Conservation (phyloP, 2,888 invertebrate genomes). For the Sicus ferrugineus region DNA sequence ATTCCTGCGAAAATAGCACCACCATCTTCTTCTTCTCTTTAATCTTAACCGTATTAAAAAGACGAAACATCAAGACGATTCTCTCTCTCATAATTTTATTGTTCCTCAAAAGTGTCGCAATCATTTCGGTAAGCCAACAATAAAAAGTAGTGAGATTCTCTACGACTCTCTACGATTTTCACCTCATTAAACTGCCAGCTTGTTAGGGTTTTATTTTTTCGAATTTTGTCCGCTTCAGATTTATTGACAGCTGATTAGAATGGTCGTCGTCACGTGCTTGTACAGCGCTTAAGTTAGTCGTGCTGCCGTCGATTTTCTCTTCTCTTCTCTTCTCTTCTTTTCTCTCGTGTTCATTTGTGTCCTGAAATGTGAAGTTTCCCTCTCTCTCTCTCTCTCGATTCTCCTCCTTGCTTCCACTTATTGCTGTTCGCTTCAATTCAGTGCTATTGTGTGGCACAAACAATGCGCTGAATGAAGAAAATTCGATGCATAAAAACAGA, state of each 20-base stretch:
- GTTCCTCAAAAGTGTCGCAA: too few relatives aligned
- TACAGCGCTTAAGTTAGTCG: not conserved
- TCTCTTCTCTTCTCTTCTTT: not conserved
- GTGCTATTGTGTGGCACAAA: conserved; percentile 13
- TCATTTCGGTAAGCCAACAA: too few relatives aligned
- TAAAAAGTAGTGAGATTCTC: too few relatives aligned
- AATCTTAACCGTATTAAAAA: too few relatives aligned
- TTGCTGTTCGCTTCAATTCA: not conserved
- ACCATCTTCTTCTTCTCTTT: too few relatives aligned
- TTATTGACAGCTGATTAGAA: not conserved
- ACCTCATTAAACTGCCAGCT: too few relatives aligned
- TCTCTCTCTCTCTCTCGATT: not conserved
- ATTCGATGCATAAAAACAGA: conserved; percentile 1
- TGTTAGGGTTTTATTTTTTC: not conserved
- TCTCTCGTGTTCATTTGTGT: not conserved
- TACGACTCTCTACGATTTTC: too few relatives aligned
- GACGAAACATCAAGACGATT: too few relatives aligned
- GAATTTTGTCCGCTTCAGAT: not conserved
- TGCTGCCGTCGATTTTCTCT: not conserved
- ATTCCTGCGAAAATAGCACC: too few relatives aligned
- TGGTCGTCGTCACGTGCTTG: conserved; percentile 10
- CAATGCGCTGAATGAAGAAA: conserved; percentile 13
- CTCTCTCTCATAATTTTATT: too few relatives aligned
- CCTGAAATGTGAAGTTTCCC: not conserved
- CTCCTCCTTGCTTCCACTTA: not conserved